Evolutionary conservation across 2,113 vertebrate genomes (phyloP).

Genomic region (Tragelaphus imberbis): DNA sequence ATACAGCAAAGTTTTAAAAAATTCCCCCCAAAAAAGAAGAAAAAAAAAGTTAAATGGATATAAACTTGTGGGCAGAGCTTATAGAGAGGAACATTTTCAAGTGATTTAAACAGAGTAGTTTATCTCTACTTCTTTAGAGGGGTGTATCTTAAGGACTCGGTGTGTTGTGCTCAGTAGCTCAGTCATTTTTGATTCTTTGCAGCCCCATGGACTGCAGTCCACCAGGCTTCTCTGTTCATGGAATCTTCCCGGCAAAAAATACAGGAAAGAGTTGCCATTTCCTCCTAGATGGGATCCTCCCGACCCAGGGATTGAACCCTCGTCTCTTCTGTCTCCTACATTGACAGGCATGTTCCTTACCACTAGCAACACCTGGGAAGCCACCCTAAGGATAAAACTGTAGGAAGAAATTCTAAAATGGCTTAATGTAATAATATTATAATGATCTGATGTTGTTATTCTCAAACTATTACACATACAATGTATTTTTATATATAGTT

Average conservation of each 20-base stretch:
- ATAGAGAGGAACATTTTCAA: background rate
- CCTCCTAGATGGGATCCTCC: background rate
- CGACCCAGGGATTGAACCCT: background rate
- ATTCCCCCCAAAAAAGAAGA: background rate
- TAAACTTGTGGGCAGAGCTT: background rate
- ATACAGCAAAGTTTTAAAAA: background rate
- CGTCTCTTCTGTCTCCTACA: background rate
- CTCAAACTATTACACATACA: background rate
- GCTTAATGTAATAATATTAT: background rate
- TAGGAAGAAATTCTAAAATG: background rate
- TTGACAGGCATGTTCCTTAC: background rate
- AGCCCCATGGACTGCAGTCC: background rate
- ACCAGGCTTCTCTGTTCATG: background rate
- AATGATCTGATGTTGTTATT: constrained; percentile 33
- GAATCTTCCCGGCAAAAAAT: background rate
- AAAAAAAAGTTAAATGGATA: background rate
- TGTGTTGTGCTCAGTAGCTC: background rate
- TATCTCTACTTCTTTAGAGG: background rate
- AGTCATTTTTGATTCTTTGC: background rate
- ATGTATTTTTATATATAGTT: background rate
- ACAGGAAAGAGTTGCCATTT: background rate
- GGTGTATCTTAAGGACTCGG: background rate
- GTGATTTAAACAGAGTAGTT: background rate
- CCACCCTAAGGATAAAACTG: background rate
- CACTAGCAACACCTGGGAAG: background rate